Evolutionary conservation across 1,140 invertebrate genomes (phyloP), one percentile per base, ranked within the genome.

Genomic region (Gyrodactylus salaris): DNA sequence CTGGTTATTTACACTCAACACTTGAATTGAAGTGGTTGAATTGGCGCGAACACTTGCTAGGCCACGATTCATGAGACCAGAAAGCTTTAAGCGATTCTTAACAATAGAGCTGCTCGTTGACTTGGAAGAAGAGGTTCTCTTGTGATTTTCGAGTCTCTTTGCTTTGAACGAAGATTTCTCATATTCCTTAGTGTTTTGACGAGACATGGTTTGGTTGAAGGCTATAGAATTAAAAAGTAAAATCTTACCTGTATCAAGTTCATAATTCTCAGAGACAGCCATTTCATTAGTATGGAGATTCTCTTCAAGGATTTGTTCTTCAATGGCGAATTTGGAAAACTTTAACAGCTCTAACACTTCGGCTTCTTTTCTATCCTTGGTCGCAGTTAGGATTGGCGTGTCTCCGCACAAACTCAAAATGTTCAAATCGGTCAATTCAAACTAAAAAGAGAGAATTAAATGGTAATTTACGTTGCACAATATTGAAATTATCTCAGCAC

Each of bases 361-460:
- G 1, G 34, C 74, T 21, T 23, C 21, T 25, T 74, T 26, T 19
- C 54, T 1, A 27, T 74, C 71, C 25, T 72, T 74, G 20, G 74
- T 69, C 0, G 74, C 74, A 24, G 71, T 25, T n/a, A 25, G 74
- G 20, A 75, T 26, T 1, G 74, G 71, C 1, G 73, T 75, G 34
- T 75, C 74, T 24, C 74, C 74, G 22, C 20, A 25, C 7, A 21
- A 20, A n/a, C 71, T 75, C n/a, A 24, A 23, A 21, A 75, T 34
- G 25, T 75, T 75, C 1, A 75, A n/a, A 74, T 75, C 27, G 1
- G 26, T 25, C 27, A 22, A 25, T 21, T 73, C 27, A n/a, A 23
- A 24, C 54, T 75, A 25, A n/a, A 74, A 1, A 54, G 24, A 1
- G 20, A 25, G 24, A 71, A 24, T 7, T 1, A 71, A 25, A 24